These are phyloP conservation scores for Neuroscelio doddi DNA, from an alignment of 2,888 invertebrate genomes.

Conservation along the genomic window DNA sequence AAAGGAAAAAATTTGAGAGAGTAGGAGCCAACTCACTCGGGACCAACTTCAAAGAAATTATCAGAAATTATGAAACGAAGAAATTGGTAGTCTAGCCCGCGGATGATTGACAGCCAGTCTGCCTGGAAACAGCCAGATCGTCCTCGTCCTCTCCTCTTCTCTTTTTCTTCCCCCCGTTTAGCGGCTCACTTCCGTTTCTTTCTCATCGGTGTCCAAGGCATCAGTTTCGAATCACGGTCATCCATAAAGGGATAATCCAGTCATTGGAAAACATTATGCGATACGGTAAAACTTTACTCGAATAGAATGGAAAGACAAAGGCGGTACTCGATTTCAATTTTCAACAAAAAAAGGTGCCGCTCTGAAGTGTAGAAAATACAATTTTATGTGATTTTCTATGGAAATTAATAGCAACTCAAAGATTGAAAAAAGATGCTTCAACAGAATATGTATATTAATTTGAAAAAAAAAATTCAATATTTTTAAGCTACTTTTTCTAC, in stretches of 20 bases:
- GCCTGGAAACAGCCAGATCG: constrained; percentile 50
- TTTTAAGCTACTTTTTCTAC: too few relatives aligned
- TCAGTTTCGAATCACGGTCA: constrained; percentile 34
- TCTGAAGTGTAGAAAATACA: too few relatives aligned
- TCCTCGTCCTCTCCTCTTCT: constrained; percentile 38
- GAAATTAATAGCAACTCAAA: background rate
- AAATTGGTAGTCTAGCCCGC: constrained; percentile 72
- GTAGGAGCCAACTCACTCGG: constrained; percentile 58
- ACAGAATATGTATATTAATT: too few relatives aligned
- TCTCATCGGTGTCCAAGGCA: constrained; percentile 17
- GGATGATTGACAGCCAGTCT: constrained; percentile 71
- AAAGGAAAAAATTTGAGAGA: constrained; percentile 39
- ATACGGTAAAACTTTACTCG: constrained; percentile 7
- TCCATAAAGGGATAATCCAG: constrained; percentile 50
- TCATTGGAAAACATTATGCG: constrained; percentile 49
- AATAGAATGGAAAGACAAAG: too few relatives aligned
- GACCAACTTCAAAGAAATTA: constrained; percentile 65
- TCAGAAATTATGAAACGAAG: constrained; percentile 70
- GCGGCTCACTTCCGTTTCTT: constrained; percentile 37
- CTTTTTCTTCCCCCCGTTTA: constrained; percentile 36
- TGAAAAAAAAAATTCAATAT: too few relatives aligned
- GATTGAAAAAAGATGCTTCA: too few relatives aligned
- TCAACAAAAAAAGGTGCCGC: too few relatives aligned
- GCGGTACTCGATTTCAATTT: too few relatives aligned
- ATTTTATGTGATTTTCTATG: too few relatives aligned